Evolutionary conservation across 92 coral and sea anemone species (phyloP), one percentile per base, ranked within the genome.

Genomic region (Porites rus): DNA sequence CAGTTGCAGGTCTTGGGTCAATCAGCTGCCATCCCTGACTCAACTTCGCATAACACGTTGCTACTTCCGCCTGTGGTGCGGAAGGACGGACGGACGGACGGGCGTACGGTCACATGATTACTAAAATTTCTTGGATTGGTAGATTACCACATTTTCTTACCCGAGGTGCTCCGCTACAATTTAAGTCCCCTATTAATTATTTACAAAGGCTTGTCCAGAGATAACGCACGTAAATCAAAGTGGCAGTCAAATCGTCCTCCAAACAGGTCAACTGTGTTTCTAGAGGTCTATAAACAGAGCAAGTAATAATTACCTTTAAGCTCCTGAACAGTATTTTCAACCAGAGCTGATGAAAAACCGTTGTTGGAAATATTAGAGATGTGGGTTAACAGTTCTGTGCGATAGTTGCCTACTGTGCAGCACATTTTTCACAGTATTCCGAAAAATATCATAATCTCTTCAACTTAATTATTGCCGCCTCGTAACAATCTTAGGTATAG

Each of bases 1-100:
- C 11, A 54, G 71, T n/a, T 89, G 91, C 92, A 74, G 79, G 16
- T 11, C 51, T 0, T 94, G 98, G 93, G 87, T 89, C 61, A 65
- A 61, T 19, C 83, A 66, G 10, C 82, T 94, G 10, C 84, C 84
- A 10, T 53, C 86, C 28, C 74, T 94, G 71, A 16, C 92, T 9
- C 59, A 54, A 4, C 59, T 54, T 8, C 59, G 59, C 43, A 31
- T 31, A 31, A 0, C 43, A 31, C 43, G 4, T 31, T 3, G 4
- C 0, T 31, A 31, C 43, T 2, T 31, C 38, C 38, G 24, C 24
- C 24, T 24, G 24, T 24, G 24, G 24, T 24, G 24, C 24, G n/a
- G n/a, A n/a, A n/a, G 24, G 24, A 24, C 24, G 24, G 24, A 24
- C 1, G 24, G 24, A 24, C 24, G 24, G 24, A 24, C 24, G 24